Base-by-base conservation (phyloP, 1,140 invertebrate genomes). In the Camponotus pennsylvanicus region DNA sequence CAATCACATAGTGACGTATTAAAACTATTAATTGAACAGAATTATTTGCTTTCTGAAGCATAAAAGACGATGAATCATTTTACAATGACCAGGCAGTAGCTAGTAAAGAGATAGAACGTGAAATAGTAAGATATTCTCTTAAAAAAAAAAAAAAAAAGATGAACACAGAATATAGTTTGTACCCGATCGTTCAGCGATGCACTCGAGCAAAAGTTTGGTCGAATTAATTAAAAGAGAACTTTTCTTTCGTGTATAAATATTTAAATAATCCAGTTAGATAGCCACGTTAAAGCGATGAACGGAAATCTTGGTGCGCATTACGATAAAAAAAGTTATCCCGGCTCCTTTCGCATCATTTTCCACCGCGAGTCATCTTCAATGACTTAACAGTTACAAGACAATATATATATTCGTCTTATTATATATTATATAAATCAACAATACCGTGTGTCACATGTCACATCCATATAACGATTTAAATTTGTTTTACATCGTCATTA, bases 341-440 rank as follows among this genome's bases (percentile, higher is more conserved):
- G 27, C 66, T 80, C n/a, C 9, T 37, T n/a, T 8, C 21, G 11
- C 76, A 5, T 59, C 1, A 9, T 40, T 63, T 21, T 34, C 6
- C 37, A 11, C 27, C 27, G 21, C 8, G 27, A 40, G 4, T 67
- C 45, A 34, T 67, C 64, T 42, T 45, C 64, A 32, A 87, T 21
- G 64, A 73, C 15, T 61, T 66, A 78, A 69, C 88, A 63, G 13
- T 89, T 83, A 57, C 15, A 83, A 37, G 3, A n/a, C 34, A 34
- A 49, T 15, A 64, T 27, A 27, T 55, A 27, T 55, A 76, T 66
- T 27, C 40, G 64, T 77, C 45, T 66, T 40, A 55, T 67, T 37
- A 49, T 80, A 69, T 78, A 18, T 27, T 27, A 27, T 78, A 78
- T 40, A 85, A 57, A 85, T 66, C 76, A 89, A 88, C 85, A 86